Evolutionary conservation across 2,888 invertebrate species (phyloP).

Genomic region (Aplocera efformata): DNA sequence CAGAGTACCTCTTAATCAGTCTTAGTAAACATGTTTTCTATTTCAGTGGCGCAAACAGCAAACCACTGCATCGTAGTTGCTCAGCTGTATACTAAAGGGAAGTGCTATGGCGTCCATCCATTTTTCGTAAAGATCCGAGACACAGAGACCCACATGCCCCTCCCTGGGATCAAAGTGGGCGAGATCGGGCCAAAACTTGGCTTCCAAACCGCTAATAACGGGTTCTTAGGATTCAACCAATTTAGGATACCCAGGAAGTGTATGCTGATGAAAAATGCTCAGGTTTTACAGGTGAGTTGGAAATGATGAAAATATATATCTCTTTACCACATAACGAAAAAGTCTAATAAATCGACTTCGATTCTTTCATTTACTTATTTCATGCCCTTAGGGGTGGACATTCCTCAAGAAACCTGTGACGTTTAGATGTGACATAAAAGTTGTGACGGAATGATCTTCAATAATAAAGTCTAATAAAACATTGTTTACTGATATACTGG

Average conservation of each 20-base stretch:
- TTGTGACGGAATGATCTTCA: no score
- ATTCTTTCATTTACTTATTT: no score
- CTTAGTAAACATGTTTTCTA: background rate
- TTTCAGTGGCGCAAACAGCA: conserved; percentile 92
- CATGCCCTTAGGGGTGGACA: no score
- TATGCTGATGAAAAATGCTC: conserved; percentile 95
- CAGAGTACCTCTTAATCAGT: background rate
- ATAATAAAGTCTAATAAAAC: no score
- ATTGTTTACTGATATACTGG: no score
- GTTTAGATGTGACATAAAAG: no score
- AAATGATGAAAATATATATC: no score
- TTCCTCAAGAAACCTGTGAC: no score
- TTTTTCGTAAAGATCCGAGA: conserved; percentile 95
- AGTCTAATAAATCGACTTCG: no score
- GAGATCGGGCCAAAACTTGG: conserved; percentile 96
- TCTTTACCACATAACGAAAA: no score
- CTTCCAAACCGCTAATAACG: conserved; percentile 93
- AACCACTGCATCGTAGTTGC: conserved; percentile 95
- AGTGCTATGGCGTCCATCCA: conserved; percentile 91
- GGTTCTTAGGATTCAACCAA: conserved; percentile 91
- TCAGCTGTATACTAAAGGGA: conserved; percentile 88
- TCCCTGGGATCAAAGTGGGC: conserved; percentile 92
- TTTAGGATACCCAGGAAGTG: conserved; percentile 91
- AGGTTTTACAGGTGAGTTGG: conserved; percentile 82
- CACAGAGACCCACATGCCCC: conserved; percentile 89